Evolutionary conservation across 2,113 vertebrate genomes (phyloP), one percentile per base, ranked within the genome.

Genomic region (Aegypius monachus): DNA sequence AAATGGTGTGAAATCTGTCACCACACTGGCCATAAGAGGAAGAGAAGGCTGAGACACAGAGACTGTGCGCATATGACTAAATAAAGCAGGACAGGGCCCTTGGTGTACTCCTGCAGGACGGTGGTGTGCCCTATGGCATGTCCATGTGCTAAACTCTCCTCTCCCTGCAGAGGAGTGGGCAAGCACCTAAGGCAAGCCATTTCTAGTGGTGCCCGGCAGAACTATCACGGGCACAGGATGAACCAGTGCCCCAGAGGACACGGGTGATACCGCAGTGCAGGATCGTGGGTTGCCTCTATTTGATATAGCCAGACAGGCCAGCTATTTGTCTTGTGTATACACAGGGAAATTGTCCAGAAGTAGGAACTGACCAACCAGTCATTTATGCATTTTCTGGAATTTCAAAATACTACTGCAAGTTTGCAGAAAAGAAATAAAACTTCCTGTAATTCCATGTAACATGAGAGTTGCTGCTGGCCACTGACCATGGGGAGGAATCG

Each of bases 211-310:
- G 25, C 11, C 50, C 1, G 2, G 7, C 31, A 56, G 27, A 82
- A 16, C 3, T 13, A 6, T 34, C 1, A 0, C 3, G 18, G 42
- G 18, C n/a, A 45, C 1, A 1, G 32, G 61, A 42, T 16, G 34
- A 66, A 42, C 15, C 0, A 2, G 16, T 40, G 27, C 5, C 45
- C 20, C 11, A 26, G 59, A 73, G 65, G 38, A 71, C 22, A 47
- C 0, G 0, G 11, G 47, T 59, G 16, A 43, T 9, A 10, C 13
- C 3, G 1, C 19, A 34, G 19, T 4, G 22, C 8, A 21, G 74
- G 43, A 32, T 56, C 4, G 0, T 7, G 56, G 5, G 6, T 16
- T 59, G 47, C 16, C 45, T 78, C 19, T 38, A 16, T 53, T 56
- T 38, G 50, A 29, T 15, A 36, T 1, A 50, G 36, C 19, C 75